Percentiles rank a stretch among this genome's conserved stretches.
Evolutionary conservation across 2,888 invertebrate genomes (phyloP).

Genomic region (Agonopterix alstromeriana): DNA sequence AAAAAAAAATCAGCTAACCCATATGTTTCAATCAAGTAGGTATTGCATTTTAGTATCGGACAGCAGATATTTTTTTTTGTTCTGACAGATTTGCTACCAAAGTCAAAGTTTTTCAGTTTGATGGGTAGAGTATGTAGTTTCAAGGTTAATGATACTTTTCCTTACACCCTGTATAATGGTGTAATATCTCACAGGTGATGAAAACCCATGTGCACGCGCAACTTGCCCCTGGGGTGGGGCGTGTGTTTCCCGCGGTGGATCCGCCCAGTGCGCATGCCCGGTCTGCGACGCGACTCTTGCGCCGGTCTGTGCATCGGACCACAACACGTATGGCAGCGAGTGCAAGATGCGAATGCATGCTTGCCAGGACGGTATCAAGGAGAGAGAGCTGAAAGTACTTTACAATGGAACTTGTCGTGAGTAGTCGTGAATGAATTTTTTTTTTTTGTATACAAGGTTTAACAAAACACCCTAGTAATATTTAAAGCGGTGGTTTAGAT

Average conservation of each 20-base stretch:
- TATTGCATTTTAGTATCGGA: too few species aligned
- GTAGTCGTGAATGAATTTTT: slow-evolving; percentile 17
- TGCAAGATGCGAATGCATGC: slow-evolving; percentile 89
- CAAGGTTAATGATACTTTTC: too few species aligned
- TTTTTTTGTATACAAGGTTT: too few species aligned
- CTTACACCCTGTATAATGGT: too few species aligned
- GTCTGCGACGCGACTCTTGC: slow-evolving; percentile 86
- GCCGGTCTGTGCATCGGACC: slow-evolving; percentile 86
- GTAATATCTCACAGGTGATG: slow-evolving; percentile 49
- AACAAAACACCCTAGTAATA: too few species aligned
- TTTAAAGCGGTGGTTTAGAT: too few species aligned
- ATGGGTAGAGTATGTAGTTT: too few species aligned
- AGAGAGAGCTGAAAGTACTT: slow-evolving; percentile 79
- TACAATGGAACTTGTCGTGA: slow-evolving; percentile 77
- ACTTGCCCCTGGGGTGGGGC: slow-evolving; percentile 80
- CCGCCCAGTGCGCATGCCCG: slow-evolving; percentile 82
- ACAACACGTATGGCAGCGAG: slow-evolving; percentile 88
- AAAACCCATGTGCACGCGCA: slow-evolving; percentile 76
- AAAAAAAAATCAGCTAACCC: too few species aligned
- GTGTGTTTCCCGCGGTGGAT: slow-evolving; percentile 80
- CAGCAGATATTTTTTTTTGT: too few species aligned
- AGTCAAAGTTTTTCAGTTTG: too few species aligned
- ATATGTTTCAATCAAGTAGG: too few species aligned
- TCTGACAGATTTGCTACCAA: too few species aligned
- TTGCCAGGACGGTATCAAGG: slow-evolving; percentile 82